Conservation (phyloP, 2,888 invertebrate genomes). For the Gymnoscelis rufifasciata region DNA sequence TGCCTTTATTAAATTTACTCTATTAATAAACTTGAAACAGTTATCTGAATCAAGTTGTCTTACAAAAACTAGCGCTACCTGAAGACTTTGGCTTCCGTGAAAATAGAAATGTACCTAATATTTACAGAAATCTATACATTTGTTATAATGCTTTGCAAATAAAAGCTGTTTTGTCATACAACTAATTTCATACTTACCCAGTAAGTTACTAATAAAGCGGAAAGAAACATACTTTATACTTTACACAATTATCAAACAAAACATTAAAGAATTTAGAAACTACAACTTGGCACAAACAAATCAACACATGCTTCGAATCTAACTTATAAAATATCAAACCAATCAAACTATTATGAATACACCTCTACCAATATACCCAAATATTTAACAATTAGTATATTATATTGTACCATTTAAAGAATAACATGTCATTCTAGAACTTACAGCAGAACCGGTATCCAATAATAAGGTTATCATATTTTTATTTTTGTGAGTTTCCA, state of each 20-base stretch:
- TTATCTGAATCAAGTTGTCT: conserved; percentile 43
- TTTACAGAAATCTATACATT: conserved; percentile 22
- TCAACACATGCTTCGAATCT: conserved; percentile 12
- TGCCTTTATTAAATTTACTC: conserved; percentile 51
- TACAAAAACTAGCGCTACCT: conserved; percentile 52
- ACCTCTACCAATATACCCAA: conserved; percentile 1
- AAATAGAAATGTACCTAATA: conserved; percentile 45
- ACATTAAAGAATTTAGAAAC: conserved; percentile 22
- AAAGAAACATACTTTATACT: neutral
- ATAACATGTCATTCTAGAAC: conserved; percentile 4
- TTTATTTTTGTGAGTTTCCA: too few relatives aligned
- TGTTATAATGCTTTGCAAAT: conserved; percentile 17
- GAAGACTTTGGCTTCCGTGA: conserved; percentile 73
- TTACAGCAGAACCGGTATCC: conserved; percentile 1
- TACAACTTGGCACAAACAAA: conserved; percentile 19
- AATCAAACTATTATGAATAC: conserved; percentile 6
- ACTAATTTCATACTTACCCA: conserved; percentile 8
- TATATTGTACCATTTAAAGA: conserved; percentile 6
- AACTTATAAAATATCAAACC: conserved; percentile 18
- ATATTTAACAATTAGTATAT: conserved; percentile 7
- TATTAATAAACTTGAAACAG: conserved; percentile 47
- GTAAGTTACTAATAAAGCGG: conserved; percentile 5
- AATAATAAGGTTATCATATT: too few relatives aligned
- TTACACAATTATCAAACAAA: conserved; percentile 6
- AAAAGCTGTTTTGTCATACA: conserved; percentile 11